Evolutionary conservation across 2,113 vertebrate genomes (phyloP).

Genomic region (Centrocercus urophasianus): DNA sequence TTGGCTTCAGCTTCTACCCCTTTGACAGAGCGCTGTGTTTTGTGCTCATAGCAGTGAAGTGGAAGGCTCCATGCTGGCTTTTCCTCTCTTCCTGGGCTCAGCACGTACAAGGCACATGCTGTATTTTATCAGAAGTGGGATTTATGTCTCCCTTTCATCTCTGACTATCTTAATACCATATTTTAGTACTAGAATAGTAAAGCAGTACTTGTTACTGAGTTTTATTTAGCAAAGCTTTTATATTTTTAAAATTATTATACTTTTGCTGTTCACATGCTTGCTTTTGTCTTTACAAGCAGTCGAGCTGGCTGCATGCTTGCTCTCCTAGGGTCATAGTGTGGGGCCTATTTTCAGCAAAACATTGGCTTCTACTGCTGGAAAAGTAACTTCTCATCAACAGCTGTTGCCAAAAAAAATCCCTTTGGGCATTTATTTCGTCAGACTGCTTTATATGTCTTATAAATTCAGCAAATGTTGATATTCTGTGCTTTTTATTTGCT

Average conservation of each 20-base stretch:
- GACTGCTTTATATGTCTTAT: conserved; percentile 56
- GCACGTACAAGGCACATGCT: background rate
- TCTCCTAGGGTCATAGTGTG: conserved; percentile 16
- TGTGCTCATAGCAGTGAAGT: background rate
- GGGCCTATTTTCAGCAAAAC: conserved; percentile 24
- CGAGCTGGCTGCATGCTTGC: background rate
- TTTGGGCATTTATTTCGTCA: conserved; percentile 54
- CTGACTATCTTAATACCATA: background rate
- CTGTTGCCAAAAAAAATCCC: conserved; percentile 44
- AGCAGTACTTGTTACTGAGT: background rate
- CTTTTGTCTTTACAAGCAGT: background rate
- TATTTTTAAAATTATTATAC: background rate
- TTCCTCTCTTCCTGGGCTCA: background rate
- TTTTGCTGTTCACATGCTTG: background rate
- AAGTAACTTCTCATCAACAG: conserved; percentile 58
- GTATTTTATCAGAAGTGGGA: background rate
- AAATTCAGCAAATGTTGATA: conserved; percentile 66
- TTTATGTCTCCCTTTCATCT: background rate
- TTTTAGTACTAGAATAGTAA: background rate
- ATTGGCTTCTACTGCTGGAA: conserved; percentile 31
- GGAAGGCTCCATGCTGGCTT: background rate
- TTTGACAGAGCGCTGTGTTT: background rate
- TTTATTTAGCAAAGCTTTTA: conserved; percentile 14
- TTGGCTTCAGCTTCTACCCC: background rate
- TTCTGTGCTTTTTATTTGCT: conserved; percentile 58